Conservation (phyloP, 2,797 vertebrate genomes). For the Decapterus maruadsi region DNA sequence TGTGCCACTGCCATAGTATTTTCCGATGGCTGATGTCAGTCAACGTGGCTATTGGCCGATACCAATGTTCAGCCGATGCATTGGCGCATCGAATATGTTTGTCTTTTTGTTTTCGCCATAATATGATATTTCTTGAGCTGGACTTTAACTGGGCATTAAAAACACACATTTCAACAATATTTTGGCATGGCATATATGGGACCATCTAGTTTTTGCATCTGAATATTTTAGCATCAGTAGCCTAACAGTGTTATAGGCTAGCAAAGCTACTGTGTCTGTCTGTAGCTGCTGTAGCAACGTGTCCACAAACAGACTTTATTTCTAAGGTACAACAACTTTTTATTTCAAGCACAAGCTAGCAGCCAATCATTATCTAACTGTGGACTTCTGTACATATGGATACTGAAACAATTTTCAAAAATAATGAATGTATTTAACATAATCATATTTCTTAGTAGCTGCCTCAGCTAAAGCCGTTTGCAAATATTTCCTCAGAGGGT, state of each 20-base stretch:
- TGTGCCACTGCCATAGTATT: too few relatives aligned
- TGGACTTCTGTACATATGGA: background rate
- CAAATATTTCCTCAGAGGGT: background rate
- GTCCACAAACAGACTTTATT: constrained; percentile 1
- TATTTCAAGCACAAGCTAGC: constrained; percentile 6
- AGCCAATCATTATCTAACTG: constrained; percentile 3
- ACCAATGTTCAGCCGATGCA: too few relatives aligned
- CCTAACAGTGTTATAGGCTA: background rate
- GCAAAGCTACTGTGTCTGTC: background rate
- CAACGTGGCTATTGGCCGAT: too few relatives aligned
- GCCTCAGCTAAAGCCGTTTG: background rate
- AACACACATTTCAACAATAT: background rate
- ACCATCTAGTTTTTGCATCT: background rate
- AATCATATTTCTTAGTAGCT: background rate
- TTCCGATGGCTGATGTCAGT: too few relatives aligned
- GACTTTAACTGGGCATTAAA: background rate
- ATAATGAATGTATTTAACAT: background rate
- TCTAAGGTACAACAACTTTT: background rate
- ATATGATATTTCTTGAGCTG: background rate
- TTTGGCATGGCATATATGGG: too few relatives aligned
- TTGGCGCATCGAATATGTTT: too few relatives aligned
- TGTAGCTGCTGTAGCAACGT: background rate
- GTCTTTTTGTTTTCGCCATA: too few relatives aligned
- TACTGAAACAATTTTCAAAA: background rate
- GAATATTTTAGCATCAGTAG: background rate